Evolutionary conservation across 2,888 invertebrate species (phyloP).

Genomic region (Eucera pruinosa): DNA sequence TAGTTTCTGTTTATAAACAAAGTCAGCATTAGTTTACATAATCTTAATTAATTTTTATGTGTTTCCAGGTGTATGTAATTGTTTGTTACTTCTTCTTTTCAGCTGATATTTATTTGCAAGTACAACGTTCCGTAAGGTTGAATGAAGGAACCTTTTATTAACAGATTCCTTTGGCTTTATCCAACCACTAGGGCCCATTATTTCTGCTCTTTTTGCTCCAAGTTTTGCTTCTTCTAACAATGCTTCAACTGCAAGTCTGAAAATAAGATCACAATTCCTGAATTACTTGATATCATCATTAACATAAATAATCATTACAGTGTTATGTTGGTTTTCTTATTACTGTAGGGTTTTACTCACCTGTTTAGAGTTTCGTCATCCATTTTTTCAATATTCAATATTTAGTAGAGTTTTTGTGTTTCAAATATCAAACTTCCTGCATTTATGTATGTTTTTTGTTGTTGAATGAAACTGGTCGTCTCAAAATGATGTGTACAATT

Average conservation of each 20-base stretch:
- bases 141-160: constrained; percentile 82
- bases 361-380: constrained; percentile 79
- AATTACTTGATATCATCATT: too few species aligned
- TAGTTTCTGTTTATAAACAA: neutral
- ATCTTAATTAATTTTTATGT: constrained; percentile 36
- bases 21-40: neutral
- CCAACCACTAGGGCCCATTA: constrained; percentile 83
- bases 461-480: neutral
- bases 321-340: neutral
- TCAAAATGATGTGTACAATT: neutral
- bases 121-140: constrained; percentile 81
- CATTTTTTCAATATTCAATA: constrained; percentile 59
- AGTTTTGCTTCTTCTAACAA: constrained; percentile 81
- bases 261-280: neutral
- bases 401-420: neutral
- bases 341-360: too few species aligned
- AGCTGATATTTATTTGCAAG: constrained; percentile 75
- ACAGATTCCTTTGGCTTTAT: constrained; percentile 81
- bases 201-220: constrained; percentile 80
- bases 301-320: too few species aligned
- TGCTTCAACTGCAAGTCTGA: constrained; percentile 81
- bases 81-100: constrained; percentile 49
- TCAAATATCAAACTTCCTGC: neutral
- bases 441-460: neutral
- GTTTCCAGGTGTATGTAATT: constrained; percentile 43